phyloP scores from a whole-genome alignment of 92 coral and sea anemone genomes.

The Nematostella vectensis region DNA sequence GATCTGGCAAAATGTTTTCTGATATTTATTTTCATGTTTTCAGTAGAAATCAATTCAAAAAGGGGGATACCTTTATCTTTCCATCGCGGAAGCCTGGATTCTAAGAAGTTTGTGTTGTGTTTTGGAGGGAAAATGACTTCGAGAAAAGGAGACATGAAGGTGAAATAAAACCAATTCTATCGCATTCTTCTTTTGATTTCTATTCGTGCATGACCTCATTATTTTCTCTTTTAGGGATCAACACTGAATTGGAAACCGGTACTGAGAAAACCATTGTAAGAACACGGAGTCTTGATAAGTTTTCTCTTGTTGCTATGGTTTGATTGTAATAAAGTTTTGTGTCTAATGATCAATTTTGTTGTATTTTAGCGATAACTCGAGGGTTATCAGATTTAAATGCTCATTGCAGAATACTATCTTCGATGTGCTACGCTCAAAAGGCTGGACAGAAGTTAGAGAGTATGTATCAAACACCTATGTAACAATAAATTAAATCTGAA shows the following conservation, averaged over 20 bases:
- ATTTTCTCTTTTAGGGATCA: slow-evolving; percentile 27
- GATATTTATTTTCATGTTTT: too few relatives aligned
- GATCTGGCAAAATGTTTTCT: too few relatives aligned
- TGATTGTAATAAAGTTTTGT: not conserved
- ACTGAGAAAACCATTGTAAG: slow-evolving; percentile 82
- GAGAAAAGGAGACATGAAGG: slow-evolving; percentile 52
- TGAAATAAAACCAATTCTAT: slow-evolving; percentile 3
- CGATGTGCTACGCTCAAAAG: slow-evolving; percentile 88
- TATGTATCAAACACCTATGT: too few relatives aligned
- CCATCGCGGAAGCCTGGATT: too few relatives aligned
- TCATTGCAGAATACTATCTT: slow-evolving; percentile 88
- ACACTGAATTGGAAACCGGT: slow-evolving; percentile 69
- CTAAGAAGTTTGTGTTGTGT: not conserved
- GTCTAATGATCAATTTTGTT: not conserved
- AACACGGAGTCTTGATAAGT: not conserved
- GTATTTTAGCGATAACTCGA: slow-evolving; percentile 75
- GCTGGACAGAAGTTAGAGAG: slow-evolving; percentile 92
- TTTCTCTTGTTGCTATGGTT: slow-evolving; percentile 7
- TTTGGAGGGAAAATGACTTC: slow-evolving; percentile 40
- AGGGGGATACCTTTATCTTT: too few relatives aligned
- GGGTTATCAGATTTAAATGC: slow-evolving; percentile 83
- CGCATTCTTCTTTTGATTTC: not conserved
- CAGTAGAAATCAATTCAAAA: too few relatives aligned
- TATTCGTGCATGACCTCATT: too few relatives aligned
- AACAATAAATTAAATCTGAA: too few relatives aligned